A percentile compares a stretch with the other conserved stretches of the same genome.
Conservation (phyloP, 2,888 invertebrate genomes). For the Theodoxus fluviatilis region DNA sequence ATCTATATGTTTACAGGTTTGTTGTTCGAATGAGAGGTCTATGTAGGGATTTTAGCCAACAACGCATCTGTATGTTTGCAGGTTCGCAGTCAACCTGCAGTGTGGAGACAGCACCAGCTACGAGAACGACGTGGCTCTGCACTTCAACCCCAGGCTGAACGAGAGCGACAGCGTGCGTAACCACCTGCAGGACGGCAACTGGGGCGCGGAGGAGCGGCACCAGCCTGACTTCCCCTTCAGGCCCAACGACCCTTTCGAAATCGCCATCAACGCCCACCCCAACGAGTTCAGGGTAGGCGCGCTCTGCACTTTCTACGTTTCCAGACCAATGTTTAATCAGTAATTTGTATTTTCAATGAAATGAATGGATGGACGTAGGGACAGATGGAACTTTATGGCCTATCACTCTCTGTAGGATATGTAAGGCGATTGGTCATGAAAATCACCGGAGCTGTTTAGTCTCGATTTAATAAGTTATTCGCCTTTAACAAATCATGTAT, state of each 20-base stretch:
- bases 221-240: constrained; percentile 45
- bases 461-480: too few species aligned
- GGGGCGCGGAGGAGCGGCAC: constrained; percentile 47
- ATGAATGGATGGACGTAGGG: too few species aligned
- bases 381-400: too few species aligned
- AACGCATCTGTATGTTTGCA: constrained; percentile 21
- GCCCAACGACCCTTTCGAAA: constrained; percentile 40
- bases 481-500: too few species aligned
- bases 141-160: constrained; percentile 45
- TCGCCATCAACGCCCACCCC: constrained; percentile 36
- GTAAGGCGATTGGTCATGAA: too few species aligned
- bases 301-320: background rate
- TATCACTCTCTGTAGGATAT: too few species aligned
- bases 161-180: constrained; percentile 38
- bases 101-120: constrained; percentile 31
- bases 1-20: background rate
- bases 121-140: constrained; percentile 43
- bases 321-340: too few species aligned
- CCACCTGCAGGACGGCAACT: constrained; percentile 37
- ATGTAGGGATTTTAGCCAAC: background rate
- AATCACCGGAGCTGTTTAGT: too few species aligned
- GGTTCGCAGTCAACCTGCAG: constrained; percentile 45
- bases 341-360: too few species aligned
- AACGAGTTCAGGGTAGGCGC: constrained; percentile 40
- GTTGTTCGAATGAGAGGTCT: background rate